Evolutionary conservation across 2,888 invertebrate species (phyloP).

Genomic region (Ornithoptera alexandrae): DNA sequence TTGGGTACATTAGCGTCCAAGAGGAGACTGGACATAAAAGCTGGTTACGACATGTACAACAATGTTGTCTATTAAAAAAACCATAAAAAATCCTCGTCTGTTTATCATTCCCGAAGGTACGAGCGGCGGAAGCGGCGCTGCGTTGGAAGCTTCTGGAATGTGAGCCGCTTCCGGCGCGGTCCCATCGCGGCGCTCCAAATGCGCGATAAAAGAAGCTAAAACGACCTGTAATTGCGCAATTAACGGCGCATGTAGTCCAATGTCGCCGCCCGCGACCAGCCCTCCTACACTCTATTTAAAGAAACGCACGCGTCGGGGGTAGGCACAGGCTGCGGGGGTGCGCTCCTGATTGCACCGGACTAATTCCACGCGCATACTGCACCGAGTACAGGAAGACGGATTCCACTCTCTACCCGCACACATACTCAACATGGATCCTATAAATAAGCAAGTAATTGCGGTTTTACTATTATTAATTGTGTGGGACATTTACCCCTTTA

Average conservation of each 20-base stretch:
- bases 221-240: conserved; percentile 23
- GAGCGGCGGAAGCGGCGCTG: conserved; percentile 22
- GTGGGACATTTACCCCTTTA: no score
- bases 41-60: no score
- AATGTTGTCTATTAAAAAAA: not conserved
- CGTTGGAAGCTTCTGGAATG: conserved; percentile 20
- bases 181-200: not conserved
- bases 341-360: no score
- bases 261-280: not conserved
- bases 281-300: conserved; percentile 7
- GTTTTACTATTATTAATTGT: no score
- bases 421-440: no score
- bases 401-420: no score
- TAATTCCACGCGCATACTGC: no score
- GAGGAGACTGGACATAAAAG: not conserved
- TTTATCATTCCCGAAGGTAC: conserved; percentile 26
- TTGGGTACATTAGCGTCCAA: not conserved
- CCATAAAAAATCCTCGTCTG: conserved; percentile 6
- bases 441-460: no score
- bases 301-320: no score
- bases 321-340: no score
- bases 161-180: conserved; percentile 18
- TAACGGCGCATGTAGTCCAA: conserved; percentile 14
- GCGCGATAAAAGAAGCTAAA: conserved; percentile 12
- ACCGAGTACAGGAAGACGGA: no score